Evolutionary conservation across 2,797 vertebrate species (phyloP).

Genomic region (Orestias chungarensis): DNA sequence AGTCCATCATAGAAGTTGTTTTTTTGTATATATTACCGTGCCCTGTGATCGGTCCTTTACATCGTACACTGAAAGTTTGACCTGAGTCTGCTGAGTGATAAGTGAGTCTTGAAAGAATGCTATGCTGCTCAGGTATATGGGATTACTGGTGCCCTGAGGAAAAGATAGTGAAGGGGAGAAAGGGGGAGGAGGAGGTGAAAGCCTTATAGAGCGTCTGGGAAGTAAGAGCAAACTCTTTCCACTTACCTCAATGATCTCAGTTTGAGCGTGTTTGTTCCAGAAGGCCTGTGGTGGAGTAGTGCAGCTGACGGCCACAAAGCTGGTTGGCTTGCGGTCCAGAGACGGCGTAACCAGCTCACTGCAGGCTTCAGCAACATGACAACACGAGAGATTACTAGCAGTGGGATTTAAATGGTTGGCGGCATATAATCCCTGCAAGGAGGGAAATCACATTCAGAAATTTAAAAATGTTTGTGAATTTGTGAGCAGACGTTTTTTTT

Average conservation of each 20-base stretch:
- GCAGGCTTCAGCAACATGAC: conserved; percentile 83
- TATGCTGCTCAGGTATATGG: conserved; percentile 97
- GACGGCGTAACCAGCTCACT: conserved; percentile 94
- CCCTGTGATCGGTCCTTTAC: conserved; percentile 99
- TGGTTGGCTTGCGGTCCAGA: conserved; percentile 94
- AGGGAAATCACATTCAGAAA: conserved; percentile 10
- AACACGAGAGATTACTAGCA: conserved; percentile 55
- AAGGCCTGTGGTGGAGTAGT: conserved; percentile 99
- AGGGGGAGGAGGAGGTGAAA: not conserved
- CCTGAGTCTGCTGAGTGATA: conserved; percentile 97
- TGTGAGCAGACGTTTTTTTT: conserved; percentile 14
- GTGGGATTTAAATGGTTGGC: conserved; percentile 42
- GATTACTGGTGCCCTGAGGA: conserved; percentile 94
- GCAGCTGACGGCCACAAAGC: conserved; percentile 97
- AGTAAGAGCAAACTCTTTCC: fast-evolving
- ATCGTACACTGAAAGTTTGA: conserved; percentile 96
- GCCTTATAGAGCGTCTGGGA: not conserved
- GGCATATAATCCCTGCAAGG: conserved; percentile 46
- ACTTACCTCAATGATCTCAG: conserved; percentile 93
- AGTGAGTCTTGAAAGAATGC: conserved; percentile 98
- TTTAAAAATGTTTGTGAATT: conserved; percentile 12
- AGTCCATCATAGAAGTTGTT: not conserved
- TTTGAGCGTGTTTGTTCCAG: conserved; percentile 98
- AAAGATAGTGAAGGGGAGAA: not conserved
- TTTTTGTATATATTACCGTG: conserved; percentile 83